Base-by-base conservation (phyloP, 2,888 invertebrate species). In the Erebia ligea region DNA sequence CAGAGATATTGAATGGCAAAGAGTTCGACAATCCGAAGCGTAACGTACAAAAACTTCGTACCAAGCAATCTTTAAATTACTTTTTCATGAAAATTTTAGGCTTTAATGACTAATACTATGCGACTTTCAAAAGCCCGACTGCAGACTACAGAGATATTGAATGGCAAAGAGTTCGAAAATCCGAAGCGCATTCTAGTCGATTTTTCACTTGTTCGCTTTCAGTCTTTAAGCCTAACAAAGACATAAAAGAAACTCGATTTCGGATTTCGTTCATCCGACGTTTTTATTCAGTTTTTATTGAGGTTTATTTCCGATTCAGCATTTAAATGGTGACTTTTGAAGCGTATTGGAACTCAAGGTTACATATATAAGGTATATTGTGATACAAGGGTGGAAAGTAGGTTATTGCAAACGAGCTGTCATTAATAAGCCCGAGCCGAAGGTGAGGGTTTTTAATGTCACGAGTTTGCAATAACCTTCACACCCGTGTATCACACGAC, bases 151-250 rank as follows among this genome's bases (percentile, higher is more conserved):
- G 21, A 57, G 21, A 57, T 25, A 57, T 57, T 48, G 13, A 48
- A 45, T 62, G 15, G 45, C 8, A 25, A 59, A 13, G 19, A 61
- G 42, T 61, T 42, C 21, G 34, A 40, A n/a, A 64, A 64, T 64
- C 40, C 40, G 52, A 40, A 64, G 63, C 34, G 64, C 52, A 64
- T 64, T 54, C 19, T 54, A 17, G 64, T 64, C 64, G 52, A 54
- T 64, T 64, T 64, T 64, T 64, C 25, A 17, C 40, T 17, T 13
- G 11, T 21, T 62, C 64, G 64, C 17, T 64, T 64, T 40, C 64
- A 54, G 52, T 40, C 64, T 64, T 52, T 52, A 40, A 17, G 64
- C 64, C 64, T 40, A 76, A 75, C 74, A 73, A 70, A 69, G 71
- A 73, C 67, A 62, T 58, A 70, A 73, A 68, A 64, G 69, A 69